Evolutionary conservation across 2,113 vertebrate genomes (phyloP), one percentile per base, ranked within the genome.

Genomic region (Castor canadensis): DNA sequence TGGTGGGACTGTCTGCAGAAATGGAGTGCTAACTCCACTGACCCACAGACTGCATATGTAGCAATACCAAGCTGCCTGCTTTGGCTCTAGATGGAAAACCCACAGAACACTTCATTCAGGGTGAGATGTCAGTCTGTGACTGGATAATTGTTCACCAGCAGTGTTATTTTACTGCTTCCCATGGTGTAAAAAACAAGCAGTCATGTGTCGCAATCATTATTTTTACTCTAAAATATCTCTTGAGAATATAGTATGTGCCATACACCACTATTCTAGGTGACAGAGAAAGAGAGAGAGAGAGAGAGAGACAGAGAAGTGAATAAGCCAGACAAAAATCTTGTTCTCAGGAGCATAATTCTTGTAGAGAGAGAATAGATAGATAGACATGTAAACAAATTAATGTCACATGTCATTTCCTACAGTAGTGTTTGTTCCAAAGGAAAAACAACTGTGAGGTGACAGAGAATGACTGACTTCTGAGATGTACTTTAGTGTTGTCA

Each of bases 181-280:
- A 19, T 40, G 60, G 32, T 71, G n/a, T 64, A 28, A 30, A 26
- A 62, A 24, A 72, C 40, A 66, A n/a, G 12, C 10, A 60, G 8
- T 38, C 30, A 13, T 1, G 1, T 77, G 26, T 71, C 54, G 47
- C 58, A 38, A 58, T 88, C 47, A 13, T 20, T 54, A 22, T 73
- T 92, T 77, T n/a, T n/a, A 91, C n/a, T 71, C 66, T 69, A 84
- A 91, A 73, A n/a, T 73, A 67, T 75, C 28, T 89, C 6, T 66
- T 58, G 17, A 87, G 16, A 22, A 67, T 32, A 12, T n/a, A 45
- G 7, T 16, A 20, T 60, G 67, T 69, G 45, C 6, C 7, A 40
- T 71, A 12, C 15, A 15, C 15, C n/a, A n/a, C n/a, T 79, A 1
- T 40, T 79, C 35, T 58, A 69, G n/a, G n/a, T n/a, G n/a, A n/a